Percentiles rank a stretch among this genome's conserved stretches.
Evolutionary conservation across 2,113 vertebrate genomes (phyloP).

Genomic region (Plecotus auritus): DNA sequence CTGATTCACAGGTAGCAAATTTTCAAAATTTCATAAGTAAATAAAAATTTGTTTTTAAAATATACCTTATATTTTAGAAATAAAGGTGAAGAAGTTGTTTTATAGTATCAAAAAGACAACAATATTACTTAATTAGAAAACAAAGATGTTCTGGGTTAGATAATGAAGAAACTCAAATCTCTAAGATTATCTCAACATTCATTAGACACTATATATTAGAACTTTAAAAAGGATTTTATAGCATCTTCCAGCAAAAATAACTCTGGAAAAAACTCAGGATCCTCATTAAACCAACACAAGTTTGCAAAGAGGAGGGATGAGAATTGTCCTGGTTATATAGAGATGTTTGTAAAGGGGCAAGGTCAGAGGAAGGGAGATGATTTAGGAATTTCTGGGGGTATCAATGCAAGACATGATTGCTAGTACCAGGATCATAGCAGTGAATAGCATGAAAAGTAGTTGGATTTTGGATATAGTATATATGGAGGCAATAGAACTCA

Average conservation of each 20-base stretch:
- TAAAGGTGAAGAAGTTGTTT: background rate
- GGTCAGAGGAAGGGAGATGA: background rate
- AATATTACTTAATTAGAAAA: background rate
- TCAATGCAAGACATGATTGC: background rate
- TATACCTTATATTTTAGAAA: background rate
- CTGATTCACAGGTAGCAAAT: background rate
- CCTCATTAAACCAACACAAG: background rate
- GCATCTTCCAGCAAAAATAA: background rate
- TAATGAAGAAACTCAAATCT: conserved; percentile 17
- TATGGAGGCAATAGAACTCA: background rate
- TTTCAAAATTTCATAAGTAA: background rate
- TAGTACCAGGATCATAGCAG: background rate
- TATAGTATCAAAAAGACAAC: background rate
- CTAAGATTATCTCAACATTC: background rate
- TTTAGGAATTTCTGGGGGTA: background rate
- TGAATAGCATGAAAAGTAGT: background rate
- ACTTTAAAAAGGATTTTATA: background rate
- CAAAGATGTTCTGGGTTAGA: background rate
- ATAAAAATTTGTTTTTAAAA: background rate
- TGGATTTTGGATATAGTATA: background rate
- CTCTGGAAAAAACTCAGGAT: background rate
- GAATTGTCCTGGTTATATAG: background rate
- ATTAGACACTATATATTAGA: background rate
- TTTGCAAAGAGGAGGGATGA: background rate
- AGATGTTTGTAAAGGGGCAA: background rate